These are phyloP conservation scores for Arizona elegans DNA, from an alignment of 2,113 vertebrate genomes.

Conservation along the genomic window DNA sequence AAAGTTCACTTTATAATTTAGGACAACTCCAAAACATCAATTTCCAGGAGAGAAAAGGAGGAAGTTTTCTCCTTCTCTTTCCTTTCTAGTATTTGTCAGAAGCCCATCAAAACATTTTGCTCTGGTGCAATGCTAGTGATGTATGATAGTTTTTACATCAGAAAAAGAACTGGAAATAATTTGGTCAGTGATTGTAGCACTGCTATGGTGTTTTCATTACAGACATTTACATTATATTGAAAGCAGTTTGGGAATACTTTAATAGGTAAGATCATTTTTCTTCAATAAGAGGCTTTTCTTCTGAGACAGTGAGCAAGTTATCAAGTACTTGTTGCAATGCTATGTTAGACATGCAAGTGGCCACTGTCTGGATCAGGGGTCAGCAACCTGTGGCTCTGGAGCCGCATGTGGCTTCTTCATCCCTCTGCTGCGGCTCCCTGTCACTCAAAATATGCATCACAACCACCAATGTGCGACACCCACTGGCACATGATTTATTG, in stretches of 20 bases:
- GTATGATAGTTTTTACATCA: not conserved
- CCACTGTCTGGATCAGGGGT: not conserved
- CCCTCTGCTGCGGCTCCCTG: no score
- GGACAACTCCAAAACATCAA: not conserved
- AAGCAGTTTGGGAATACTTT: not conserved
- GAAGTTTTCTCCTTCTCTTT: not conserved
- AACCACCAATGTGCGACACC: no score
- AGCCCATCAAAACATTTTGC: not conserved
- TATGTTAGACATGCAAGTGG: not conserved
- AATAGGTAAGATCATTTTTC: not conserved
- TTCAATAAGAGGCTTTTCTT: not conserved
- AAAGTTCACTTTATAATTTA: not conserved
- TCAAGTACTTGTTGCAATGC: not conserved
- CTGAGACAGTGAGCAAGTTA: not conserved
- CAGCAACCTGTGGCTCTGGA: no score
- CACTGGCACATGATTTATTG: no score
- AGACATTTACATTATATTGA: not conserved
- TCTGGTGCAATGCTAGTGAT: not conserved
- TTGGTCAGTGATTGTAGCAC: not conserved
- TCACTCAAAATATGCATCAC: no score
- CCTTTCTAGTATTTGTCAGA: not conserved
- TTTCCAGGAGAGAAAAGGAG: not conserved
- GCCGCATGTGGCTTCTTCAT: no score
- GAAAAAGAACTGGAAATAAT: not conserved
- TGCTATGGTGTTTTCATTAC: not conserved